Conservation (phyloP, 2,888 invertebrate genomes). For the Andrena hattorfiana region DNA sequence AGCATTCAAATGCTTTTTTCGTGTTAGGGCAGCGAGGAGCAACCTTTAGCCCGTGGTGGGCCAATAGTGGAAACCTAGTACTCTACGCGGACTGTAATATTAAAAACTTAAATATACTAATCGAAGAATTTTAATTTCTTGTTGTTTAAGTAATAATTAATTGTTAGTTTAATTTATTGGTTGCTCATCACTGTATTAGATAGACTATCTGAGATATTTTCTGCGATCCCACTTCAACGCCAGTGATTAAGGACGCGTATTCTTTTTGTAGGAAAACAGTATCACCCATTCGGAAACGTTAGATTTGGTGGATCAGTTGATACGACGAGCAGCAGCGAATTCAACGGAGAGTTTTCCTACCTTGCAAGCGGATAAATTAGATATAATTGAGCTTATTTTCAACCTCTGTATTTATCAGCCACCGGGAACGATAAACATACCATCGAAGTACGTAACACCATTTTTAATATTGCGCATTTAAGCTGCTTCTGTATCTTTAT, state of each 20-base stretch:
- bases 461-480: constrained; percentile 18
- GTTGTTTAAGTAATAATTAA: too few relatives aligned
- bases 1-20: constrained; percentile 18
- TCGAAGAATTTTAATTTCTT: too few relatives aligned
- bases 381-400: constrained; percentile 95
- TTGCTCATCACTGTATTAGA: too few relatives aligned
- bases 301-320: constrained; percentile 94
- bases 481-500: neutral
- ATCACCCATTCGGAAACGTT: constrained; percentile 93
- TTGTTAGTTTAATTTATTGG: too few relatives aligned
- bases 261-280: constrained; percentile 89
- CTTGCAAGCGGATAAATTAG: constrained; percentile 91
- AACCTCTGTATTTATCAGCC: constrained; percentile 96
- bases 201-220: too few relatives aligned
- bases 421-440: constrained; percentile 96
- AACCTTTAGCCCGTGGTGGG: too few relatives aligned
- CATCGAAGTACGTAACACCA: constrained; percentile 88
- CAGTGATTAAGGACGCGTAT: neutral
- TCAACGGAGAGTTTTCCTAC: constrained; percentile 90
- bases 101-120: too few relatives aligned
- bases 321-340: constrained; percentile 93
- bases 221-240: too few relatives aligned
- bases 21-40: too few relatives aligned
- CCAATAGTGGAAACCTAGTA: too few relatives aligned
- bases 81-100: too few relatives aligned